Evolutionary conservation across 2,113 vertebrate genomes (phyloP).

Genomic region (Nannobrachium achirus): DNA sequence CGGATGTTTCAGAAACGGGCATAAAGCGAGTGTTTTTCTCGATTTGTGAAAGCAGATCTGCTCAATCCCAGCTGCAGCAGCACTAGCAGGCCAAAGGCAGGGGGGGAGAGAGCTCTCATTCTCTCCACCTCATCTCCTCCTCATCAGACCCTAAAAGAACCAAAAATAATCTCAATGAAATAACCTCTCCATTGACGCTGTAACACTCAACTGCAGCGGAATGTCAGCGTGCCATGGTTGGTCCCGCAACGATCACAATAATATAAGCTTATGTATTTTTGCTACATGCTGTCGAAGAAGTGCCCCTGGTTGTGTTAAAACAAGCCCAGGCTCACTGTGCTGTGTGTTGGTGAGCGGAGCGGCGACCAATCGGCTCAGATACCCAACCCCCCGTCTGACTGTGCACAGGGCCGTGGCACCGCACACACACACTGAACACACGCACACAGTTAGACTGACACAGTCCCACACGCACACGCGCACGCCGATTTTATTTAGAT

Average conservation of each 20-base stretch:
- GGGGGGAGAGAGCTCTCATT: constrained; percentile 73
- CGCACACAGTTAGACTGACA: not conserved
- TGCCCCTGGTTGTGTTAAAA: constrained; percentile 83
- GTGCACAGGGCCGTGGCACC: constrained; percentile 73
- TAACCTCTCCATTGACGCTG: constrained; percentile 51
- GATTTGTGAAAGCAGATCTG: constrained; percentile 78
- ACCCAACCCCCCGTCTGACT: constrained; percentile 77
- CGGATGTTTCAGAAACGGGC: constrained; percentile 59
- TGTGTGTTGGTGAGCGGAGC: constrained; percentile 64
- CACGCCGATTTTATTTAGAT: too few species aligned
- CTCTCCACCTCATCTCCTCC: constrained; percentile 75
- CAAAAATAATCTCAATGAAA: constrained; percentile 62
- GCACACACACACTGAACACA: too few species aligned
- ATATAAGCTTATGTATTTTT: constrained; percentile 72
- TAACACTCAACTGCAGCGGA: constrained; percentile 46
- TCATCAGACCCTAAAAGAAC: constrained; percentile 71
- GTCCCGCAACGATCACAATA: constrained; percentile 54
- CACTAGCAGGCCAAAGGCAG: constrained; percentile 75
- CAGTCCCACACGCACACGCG: not conserved
- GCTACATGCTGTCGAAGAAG: constrained; percentile 76
- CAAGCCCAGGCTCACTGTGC: constrained; percentile 76
- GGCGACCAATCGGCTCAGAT: constrained; percentile 77
- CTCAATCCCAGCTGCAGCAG: constrained; percentile 78
- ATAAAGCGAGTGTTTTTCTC: constrained; percentile 73
- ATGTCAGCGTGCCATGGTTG: constrained; percentile 30